phyloP scores from a whole-genome alignment of 2,888 invertebrate species.

The Eupithecia subumbrata region DNA sequence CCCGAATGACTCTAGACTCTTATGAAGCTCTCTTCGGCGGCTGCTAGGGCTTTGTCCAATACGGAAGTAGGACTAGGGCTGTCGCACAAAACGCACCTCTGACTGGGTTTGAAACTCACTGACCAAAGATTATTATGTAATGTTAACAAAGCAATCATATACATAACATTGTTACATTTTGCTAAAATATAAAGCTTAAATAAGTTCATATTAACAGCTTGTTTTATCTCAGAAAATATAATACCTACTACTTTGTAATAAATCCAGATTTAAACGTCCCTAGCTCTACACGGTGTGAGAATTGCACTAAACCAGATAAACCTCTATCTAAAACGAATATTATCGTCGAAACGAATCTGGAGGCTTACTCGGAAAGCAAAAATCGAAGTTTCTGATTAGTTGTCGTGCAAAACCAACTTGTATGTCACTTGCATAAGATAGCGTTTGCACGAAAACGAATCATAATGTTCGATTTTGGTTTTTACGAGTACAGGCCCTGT shows the following conservation, averaged over 20 bases:
- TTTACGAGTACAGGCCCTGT: too few species aligned
- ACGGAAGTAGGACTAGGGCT: too few species aligned
- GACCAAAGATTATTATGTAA: neutral
- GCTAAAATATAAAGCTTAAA: neutral
- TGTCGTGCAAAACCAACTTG: too few species aligned
- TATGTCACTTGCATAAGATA: too few species aligned
- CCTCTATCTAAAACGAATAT: conserved; percentile 33
- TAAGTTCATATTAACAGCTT: too few species aligned
- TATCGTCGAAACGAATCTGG: conserved; percentile 29
- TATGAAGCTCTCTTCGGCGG: too few species aligned
- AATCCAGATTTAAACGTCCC: conserved; percentile 1
- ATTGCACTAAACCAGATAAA: conserved; percentile 13
- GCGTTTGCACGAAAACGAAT: too few species aligned
- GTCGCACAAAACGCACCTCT: too few species aligned
- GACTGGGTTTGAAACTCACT: neutral
- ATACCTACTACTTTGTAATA: neutral
- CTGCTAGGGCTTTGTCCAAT: too few species aligned
- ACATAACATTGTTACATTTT: neutral
- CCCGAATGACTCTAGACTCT: too few species aligned
- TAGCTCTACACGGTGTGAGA: conserved; percentile 17
- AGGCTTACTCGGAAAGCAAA: neutral
- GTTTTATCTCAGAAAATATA: neutral
- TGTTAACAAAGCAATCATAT: neutral
- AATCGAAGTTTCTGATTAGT: too few species aligned
- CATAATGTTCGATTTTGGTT: too few species aligned